These are phyloP conservation scores for Palythoa grandis DNA, from an alignment of 92 coral and sea anemone genomes.

Conservation along the genomic window DNA sequence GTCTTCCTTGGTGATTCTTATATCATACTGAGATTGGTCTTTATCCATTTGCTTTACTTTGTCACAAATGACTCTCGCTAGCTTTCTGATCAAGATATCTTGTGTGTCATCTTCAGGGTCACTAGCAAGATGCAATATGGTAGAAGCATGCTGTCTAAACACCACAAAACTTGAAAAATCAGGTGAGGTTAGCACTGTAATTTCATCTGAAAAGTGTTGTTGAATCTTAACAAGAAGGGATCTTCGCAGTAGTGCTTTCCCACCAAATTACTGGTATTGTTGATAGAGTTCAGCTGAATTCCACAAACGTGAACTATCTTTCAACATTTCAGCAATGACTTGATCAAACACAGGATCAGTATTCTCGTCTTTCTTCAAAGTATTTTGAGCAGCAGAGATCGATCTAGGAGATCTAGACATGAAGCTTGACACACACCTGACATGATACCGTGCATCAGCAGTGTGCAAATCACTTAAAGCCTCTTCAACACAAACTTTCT, in stretches of 20 bases:
- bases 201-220: slow-evolving; percentile 51
- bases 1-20: slow-evolving; percentile 61
- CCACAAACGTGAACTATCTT: slow-evolving; percentile 69
- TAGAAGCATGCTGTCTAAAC: slow-evolving; percentile 48
- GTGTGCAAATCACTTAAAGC: too few species aligned
- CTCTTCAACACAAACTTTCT: background rate
- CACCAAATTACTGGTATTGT: slow-evolving; percentile 63
- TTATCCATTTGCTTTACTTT: slow-evolving; percentile 51
- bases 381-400: slow-evolving; percentile 35
- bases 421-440: too few species aligned
- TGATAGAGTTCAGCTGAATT: slow-evolving; percentile 58
- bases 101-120: slow-evolving; percentile 58
- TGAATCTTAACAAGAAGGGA: slow-evolving; percentile 46
- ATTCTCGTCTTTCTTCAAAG: slow-evolving; percentile 37
- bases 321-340: slow-evolving; percentile 23
- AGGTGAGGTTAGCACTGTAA: slow-evolving; percentile 62
- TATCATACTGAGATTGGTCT: slow-evolving; percentile 50
- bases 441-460: too few species aligned
- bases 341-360: slow-evolving; percentile 48
- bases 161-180: slow-evolving; percentile 62
- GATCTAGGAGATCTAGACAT: too few species aligned
- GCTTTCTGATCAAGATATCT: slow-evolving; percentile 36
- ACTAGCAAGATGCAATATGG: slow-evolving; percentile 45
- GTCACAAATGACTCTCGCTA: slow-evolving; percentile 41
- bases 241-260: slow-evolving; percentile 43